phyloP scores from a whole-genome alignment of 2,113 vertebrate species.

The Tiliqua scincoides region DNA sequence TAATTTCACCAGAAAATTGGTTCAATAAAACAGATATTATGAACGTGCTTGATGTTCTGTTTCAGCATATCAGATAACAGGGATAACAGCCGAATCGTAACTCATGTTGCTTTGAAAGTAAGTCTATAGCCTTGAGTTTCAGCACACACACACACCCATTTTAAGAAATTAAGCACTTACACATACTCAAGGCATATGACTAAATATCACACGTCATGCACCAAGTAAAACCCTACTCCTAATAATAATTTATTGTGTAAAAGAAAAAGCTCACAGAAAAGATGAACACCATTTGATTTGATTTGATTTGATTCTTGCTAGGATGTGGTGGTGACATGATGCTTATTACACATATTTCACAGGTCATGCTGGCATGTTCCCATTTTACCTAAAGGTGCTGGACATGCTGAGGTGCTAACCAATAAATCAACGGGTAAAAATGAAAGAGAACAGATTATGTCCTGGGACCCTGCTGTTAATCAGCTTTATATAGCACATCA shows the following conservation, averaged over 20 bases:
- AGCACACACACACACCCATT: neutral
- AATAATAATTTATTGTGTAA: neutral
- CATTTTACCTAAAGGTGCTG: neutral
- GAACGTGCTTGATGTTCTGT: neutral
- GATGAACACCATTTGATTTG: neutral
- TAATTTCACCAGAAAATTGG: neutral
- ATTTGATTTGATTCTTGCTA: neutral
- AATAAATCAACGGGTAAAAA: conserved; percentile 20
- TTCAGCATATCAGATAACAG: neutral
- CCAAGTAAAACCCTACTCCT: neutral
- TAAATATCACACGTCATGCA: neutral
- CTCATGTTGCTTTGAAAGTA: neutral
- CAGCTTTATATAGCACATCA: neutral
- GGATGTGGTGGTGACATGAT: neutral
- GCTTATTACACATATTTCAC: neutral
- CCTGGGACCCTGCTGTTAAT: conserved; percentile 13
- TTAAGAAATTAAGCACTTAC: neutral
- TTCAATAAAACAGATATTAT: neutral
- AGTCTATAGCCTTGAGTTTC: neutral
- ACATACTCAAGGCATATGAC: too few species aligned
- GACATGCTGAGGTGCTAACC: neutral
- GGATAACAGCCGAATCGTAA: neutral
- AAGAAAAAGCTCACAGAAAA: neutral
- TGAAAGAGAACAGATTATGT: conserved; percentile 4
- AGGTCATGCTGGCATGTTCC: neutral